A percentile compares a stretch with the other conserved stretches of the same genome.
These are phyloP conservation scores for Zaprionus vittiger DNA, from an alignment of 1,140 invertebrate genomes.

Conservation along the genomic window DNA sequence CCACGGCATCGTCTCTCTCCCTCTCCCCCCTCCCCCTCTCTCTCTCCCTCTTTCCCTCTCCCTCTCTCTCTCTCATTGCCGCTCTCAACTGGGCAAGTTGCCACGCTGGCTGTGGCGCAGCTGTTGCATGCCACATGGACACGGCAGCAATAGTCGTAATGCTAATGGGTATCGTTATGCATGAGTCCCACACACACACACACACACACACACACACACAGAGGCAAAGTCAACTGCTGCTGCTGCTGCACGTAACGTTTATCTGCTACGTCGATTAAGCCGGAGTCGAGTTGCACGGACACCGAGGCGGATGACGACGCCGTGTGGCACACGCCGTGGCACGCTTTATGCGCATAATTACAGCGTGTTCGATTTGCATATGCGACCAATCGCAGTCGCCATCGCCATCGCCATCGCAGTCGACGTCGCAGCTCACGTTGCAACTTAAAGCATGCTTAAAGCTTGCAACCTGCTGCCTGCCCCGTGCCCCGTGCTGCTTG, in stretches of 20 bases:
- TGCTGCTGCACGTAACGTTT: conserved; percentile 28
- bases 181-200: conserved; percentile 54
- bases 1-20: background rate
- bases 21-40: background rate
- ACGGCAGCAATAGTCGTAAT: conserved; percentile 38
- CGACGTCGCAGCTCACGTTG: background rate
- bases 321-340: conserved; percentile 8
- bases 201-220: background rate
- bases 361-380: conserved; percentile 64
- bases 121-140: conserved; percentile 73
- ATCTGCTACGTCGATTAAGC: conserved; percentile 61
- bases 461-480: background rate
- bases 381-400: conserved; percentile 54
- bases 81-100: background rate
- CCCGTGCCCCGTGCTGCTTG: background rate
- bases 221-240: conserved; percentile 10
- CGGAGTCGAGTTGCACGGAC: conserved; percentile 6
- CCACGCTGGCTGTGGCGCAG: conserved; percentile 33
- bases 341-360: conserved; percentile 76
- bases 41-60: no score
- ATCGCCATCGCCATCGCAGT: background rate
- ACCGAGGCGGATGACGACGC: background rate
- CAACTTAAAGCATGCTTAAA: conserved; percentile 46
- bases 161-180: conserved; percentile 65
- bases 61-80: background rate